Base-by-base conservation (phyloP, 2,113 vertebrate species). In the Phalacrocorax carbo region DNA sequence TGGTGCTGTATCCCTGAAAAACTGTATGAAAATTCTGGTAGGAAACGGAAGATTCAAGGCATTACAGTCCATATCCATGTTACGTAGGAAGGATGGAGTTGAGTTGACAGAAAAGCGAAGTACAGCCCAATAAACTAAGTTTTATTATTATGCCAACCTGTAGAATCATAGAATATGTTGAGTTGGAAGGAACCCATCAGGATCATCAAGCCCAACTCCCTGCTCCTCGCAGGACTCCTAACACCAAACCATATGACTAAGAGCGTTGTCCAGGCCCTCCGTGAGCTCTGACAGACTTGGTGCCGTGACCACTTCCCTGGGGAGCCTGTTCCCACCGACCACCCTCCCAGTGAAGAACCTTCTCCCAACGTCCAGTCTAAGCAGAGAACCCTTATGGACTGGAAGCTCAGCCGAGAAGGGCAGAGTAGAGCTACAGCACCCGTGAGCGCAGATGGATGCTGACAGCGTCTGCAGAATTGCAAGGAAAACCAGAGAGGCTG, bases 31-130 rank as follows among this genome's bases (percentile, higher is more conserved):
- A 49, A 48, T 23, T 4, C 21, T n/a, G 29, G 49, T 49, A 17
- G 36, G 68, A 49, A 65, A 19, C 23, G 32, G 8, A 55, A 54
- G 27, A 10, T 40, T 42, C 25, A 5, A 11, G 9, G 25, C 16
- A 7, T 34, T n/a, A 5, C 17, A 21, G 21, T 18, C 46, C 15
- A 4, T 19, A 7, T 7, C n/a, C 23, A 11, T 2, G 2, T 46
- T 5, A 29, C 1, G 7, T 23, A 7, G n/a, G 40, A 30, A 23
- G 1, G 38, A 38, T 8, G 9, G 25, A 49, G 23, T 5, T 15
- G 19, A 10, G 34, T 11, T 62, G 65, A 15, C 40, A 32, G 44
- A 42, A 17, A 29, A 51, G 51, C 21, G 21, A 19, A 30, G 60
- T 1, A 9, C 20, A 32, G 46, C 46, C 55, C 21, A 16, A 16